phyloP scores from a whole-genome alignment of 2,113 vertebrate species.

The Colossoma macropomum region DNA sequence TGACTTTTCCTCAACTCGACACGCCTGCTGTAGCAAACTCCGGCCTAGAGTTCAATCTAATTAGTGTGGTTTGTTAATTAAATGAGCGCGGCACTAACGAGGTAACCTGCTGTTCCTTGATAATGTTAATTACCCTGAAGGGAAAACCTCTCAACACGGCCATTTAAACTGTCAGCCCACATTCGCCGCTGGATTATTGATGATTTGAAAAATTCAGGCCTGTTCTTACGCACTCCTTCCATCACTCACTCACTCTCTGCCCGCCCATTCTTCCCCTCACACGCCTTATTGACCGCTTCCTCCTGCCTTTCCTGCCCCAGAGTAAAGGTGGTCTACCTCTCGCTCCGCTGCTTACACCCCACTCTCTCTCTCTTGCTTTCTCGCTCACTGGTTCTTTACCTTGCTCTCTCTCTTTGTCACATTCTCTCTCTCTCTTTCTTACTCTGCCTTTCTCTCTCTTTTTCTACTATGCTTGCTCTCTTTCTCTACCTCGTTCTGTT shows the following conservation, averaged over 20 bases:
- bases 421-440: background rate
- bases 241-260: background rate
- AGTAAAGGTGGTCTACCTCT: background rate
- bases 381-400: background rate
- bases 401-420: background rate
- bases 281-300: background rate
- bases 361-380: background rate
- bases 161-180: constrained; percentile 81
- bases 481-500: background rate
- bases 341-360: background rate
- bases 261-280: background rate
- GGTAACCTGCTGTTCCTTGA: constrained; percentile 82
- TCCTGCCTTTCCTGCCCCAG: background rate
- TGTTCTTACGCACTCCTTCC: constrained; percentile 11
- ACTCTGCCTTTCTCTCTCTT: too few species aligned
- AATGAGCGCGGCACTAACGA: constrained; percentile 80
- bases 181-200: constrained; percentile 67
- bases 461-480: too few species aligned
- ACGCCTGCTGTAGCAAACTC: constrained; percentile 53
- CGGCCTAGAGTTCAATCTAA: constrained; percentile 63
- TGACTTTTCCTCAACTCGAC: constrained; percentile 46
- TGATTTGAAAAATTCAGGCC: constrained; percentile 59
- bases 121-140: constrained; percentile 82
- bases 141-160: constrained; percentile 77
- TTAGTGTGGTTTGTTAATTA: constrained; percentile 76